phyloP scores from a whole-genome alignment of 2,888 invertebrate genomes.

The Formica aserva region DNA sequence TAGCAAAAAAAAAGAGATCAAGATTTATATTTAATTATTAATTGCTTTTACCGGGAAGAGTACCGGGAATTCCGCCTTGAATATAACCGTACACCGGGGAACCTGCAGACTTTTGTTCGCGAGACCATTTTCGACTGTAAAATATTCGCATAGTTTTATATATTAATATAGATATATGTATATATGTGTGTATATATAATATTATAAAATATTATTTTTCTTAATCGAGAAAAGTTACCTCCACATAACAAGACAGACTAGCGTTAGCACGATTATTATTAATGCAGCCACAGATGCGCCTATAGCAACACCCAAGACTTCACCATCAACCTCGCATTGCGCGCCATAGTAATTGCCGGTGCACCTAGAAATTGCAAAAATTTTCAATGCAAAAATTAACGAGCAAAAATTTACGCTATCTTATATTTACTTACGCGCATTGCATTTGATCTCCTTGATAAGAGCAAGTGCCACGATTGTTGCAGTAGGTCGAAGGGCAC shows the following conservation, averaged over 20 bases:
- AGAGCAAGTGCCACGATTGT: constrained; percentile 93
- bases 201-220: neutral
- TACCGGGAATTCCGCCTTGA: constrained; percentile 87
- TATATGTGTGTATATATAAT: neutral
- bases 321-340: constrained; percentile 96
- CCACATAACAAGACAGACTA: constrained; percentile 96
- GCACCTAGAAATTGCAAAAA: constrained; percentile 87
- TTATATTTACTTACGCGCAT: constrained; percentile 89
- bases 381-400: neutral
- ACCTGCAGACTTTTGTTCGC: constrained; percentile 93
- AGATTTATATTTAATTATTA: neutral
- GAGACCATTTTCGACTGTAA: constrained; percentile 94
- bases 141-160: neutral
- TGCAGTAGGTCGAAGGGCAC: constrained; percentile 93
- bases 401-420: neutral
- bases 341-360: constrained; percentile 95
- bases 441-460: constrained; percentile 91
- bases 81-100: constrained; percentile 96
- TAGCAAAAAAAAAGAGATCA: neutral
- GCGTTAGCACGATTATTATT: constrained; percentile 94
- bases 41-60: constrained; percentile 81
- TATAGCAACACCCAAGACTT: constrained; percentile 95
- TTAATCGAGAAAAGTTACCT: constrained; percentile 87
- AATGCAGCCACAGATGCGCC: constrained; percentile 96
- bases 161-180: neutral